These are phyloP conservation scores for Oxytorus armatus DNA, from an alignment of 2,888 invertebrate species.

Conservation along the genomic window DNA sequence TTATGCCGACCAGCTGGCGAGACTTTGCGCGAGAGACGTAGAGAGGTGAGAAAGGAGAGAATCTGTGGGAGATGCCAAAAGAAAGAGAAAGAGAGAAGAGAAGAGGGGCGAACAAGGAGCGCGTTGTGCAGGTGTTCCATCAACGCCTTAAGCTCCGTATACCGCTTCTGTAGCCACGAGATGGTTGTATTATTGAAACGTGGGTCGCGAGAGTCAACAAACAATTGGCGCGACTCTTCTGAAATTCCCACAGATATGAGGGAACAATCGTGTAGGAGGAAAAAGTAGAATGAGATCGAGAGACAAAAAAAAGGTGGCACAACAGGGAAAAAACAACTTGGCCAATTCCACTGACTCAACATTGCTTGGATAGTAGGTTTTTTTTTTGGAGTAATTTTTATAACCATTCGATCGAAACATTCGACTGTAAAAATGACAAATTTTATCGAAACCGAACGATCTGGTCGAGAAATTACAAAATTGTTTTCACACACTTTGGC, in stretches of 20 bases:
- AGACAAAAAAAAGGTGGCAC: background rate
- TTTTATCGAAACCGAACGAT: no score
- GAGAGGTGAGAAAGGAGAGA: constrained; percentile 49
- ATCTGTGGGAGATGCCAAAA: constrained; percentile 29
- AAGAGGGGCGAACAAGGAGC: constrained; percentile 32
- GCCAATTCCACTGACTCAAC: no score
- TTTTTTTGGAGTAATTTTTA: no score
- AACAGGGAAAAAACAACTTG: no score
- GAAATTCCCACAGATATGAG: constrained; percentile 13
- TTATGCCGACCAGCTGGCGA: constrained; percentile 68
- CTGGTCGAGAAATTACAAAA: no score
- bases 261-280: constrained; percentile 17
- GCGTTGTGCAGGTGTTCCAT: constrained; percentile 65
- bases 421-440: no score
- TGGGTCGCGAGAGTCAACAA: constrained; percentile 15
- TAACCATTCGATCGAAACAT: no score
- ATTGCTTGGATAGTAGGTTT: no score
- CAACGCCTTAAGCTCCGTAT: constrained; percentile 26
- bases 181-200: constrained; percentile 28
- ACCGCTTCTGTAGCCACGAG: background rate
- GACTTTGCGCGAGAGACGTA: constrained; percentile 53
- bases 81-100: constrained; percentile 26
- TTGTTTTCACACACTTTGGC: no score
- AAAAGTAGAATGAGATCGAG: constrained; percentile 1
- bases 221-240: constrained; percentile 10